Percentiles rank a stretch among this genome's conserved stretches.
Conservation (phyloP, 2,113 vertebrate genomes). For the Pterocles orientalis region DNA sequence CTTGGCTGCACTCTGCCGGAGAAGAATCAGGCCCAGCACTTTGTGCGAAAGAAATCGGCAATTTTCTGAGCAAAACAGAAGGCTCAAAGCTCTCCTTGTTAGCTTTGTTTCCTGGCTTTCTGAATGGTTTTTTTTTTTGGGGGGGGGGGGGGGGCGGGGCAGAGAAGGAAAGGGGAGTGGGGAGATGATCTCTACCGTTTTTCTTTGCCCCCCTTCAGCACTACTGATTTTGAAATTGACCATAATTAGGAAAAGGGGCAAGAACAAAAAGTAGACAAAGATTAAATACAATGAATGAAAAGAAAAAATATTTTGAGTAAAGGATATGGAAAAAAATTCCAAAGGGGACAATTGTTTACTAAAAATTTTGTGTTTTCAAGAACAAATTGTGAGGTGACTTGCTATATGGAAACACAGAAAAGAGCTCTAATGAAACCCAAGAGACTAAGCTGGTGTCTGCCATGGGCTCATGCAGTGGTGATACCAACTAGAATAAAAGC, state of each 20-base stretch:
- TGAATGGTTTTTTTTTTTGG: not conserved
- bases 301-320: not conserved
- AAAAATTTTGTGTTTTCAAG: not conserved
- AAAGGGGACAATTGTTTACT: not conserved
- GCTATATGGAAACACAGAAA: not conserved
- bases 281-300: not conserved
- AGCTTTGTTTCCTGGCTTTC: slow-evolving; percentile 11
- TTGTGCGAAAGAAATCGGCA: not conserved
- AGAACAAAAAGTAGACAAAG: not conserved
- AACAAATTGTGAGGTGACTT: not conserved
- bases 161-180: too few relatives aligned
- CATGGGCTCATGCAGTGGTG: not conserved
- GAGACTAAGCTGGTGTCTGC: not conserved
- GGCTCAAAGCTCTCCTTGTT: slow-evolving; percentile 27
- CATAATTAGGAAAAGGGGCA: not conserved
- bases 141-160: too few relatives aligned
- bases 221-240: not conserved
- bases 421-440: not conserved
- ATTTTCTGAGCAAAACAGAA: not conserved
- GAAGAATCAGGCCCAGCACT: slow-evolving; percentile 45
- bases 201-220: not conserved
- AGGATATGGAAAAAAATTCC: not conserved
- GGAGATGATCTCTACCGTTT: not conserved
- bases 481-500: not conserved
- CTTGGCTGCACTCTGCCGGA: slow-evolving; percentile 55